Evolutionary conservation across 2,888 invertebrate genomes (phyloP).

Genomic region (Lasioglossum zephyrum): DNA sequence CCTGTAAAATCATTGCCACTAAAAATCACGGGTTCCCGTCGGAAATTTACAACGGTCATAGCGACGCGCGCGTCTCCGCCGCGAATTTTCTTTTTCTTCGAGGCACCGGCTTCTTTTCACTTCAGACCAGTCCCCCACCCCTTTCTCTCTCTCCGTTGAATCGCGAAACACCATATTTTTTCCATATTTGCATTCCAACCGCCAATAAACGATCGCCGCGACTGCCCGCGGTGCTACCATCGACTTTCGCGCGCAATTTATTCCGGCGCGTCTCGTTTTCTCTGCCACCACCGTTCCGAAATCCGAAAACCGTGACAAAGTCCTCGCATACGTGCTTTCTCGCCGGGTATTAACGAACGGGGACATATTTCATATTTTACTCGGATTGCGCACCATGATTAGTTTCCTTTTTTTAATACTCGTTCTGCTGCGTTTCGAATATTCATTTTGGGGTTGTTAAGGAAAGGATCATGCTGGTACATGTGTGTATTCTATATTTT

Average conservation of each 20-base stretch:
- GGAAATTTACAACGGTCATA: constrained; percentile 70
- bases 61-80: constrained; percentile 27
- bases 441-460: neutral
- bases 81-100: constrained; percentile 12
- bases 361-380: neutral
- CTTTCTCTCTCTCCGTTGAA: neutral
- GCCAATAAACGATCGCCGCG: constrained; percentile 32
- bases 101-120: neutral
- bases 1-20: constrained; percentile 75
- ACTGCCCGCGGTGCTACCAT: constrained; percentile 19
- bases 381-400: neutral
- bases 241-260: constrained; percentile 17
- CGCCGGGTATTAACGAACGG: neutral
- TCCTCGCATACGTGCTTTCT: neutral
- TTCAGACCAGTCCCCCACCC: neutral
- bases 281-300: neutral
- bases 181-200: constrained; percentile 46
- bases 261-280: constrained; percentile 17
- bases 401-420: neutral
- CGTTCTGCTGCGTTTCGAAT: neutral
- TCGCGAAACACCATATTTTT: constrained; percentile 42
- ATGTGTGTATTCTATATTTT: no score
- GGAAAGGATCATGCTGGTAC: neutral
- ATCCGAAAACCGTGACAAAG: neutral
- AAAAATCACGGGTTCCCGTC: constrained; percentile 73